Base-by-base conservation (phyloP, 2,888 invertebrate genomes). In the Amblyteles armatorius region DNA sequence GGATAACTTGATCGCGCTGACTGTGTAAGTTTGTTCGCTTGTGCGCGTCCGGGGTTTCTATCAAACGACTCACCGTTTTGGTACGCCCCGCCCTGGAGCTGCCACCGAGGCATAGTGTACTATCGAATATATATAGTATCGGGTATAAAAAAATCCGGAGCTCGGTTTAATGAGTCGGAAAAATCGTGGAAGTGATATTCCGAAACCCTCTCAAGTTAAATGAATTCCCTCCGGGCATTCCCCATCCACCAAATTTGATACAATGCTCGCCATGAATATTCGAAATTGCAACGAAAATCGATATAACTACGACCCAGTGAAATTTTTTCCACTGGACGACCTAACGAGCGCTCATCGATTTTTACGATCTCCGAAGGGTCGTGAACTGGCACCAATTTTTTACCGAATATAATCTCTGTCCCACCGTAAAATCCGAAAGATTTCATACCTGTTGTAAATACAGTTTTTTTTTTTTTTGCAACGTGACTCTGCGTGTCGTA, bases 101-200 rank as follows among this genome's bases (percentile, higher is more conserved):
- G 16, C 6, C 33, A 16, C 29, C n/a, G 33, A 36, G 6, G 33
- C 16, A 33, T 33, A 33, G 29, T n/a, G 36, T 63, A 2, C 13
- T 36, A 63, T 63, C 33, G 63, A 16, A 13, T 33, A 63, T 11
- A 50, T 36, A 36, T 36, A 33, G 16, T 36, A 63, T 63, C 33
- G 63, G 33, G 33, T 33, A 63, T 11, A 50, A 67, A 79, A 57
- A 50, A 69, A 68, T 48, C 63, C 44, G 50, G n/a, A 48, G 29
- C 52, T 60, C 19, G 60, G 36, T 33, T 82, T 69, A 82, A 82
- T 82, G 81, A 82, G 81, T 26, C 63, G 69, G 81, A 57, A 74
- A 60, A 82, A 82, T 82, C 63, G 69, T 76, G 63, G 40, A 76
- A 60, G 52, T 68, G 65, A 57, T 74, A 80, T 57, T 16, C 63